Conservation (phyloP, 2,113 vertebrate species). For the Psilopsiagon aurifrons region DNA sequence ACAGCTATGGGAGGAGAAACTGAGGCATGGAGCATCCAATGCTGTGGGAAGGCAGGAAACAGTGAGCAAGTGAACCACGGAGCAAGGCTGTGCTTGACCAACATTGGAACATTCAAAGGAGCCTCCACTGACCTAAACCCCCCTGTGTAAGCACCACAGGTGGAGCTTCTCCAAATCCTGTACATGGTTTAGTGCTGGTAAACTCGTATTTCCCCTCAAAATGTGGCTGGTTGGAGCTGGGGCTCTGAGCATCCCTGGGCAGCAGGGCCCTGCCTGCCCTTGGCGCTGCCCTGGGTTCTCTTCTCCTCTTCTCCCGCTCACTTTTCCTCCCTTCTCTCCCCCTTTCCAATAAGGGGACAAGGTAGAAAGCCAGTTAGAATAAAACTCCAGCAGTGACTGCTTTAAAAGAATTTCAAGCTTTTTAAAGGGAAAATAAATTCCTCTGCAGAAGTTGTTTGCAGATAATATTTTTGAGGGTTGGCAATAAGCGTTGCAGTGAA, state of each 20-base stretch:
- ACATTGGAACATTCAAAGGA: background rate
- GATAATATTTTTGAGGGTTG: background rate
- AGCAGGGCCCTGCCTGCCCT: background rate
- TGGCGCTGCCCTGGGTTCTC: fast-evolving
- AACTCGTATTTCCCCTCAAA: background rate
- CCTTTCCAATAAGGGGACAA: background rate
- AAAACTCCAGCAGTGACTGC: background rate
- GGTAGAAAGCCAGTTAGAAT: background rate
- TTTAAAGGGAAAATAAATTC: background rate
- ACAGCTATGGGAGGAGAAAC: background rate
- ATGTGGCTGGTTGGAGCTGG: background rate
- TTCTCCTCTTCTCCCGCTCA: background rate
- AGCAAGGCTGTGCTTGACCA: background rate
- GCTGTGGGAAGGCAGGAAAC: background rate
- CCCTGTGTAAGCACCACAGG: too few relatives aligned
- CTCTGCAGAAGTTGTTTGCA: background rate
- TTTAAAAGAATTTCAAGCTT: background rate
- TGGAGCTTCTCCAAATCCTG: background rate
- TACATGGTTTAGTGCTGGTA: fast-evolving
- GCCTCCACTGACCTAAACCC: fast-evolving
- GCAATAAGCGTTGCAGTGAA: background rate
- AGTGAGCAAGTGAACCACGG: fast-evolving
- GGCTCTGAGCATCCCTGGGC: background rate
- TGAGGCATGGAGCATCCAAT: background rate
- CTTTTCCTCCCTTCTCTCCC: background rate